Base-by-base conservation (phyloP, 2,113 vertebrate genomes). In the Gymnarchus niloticus region DNA sequence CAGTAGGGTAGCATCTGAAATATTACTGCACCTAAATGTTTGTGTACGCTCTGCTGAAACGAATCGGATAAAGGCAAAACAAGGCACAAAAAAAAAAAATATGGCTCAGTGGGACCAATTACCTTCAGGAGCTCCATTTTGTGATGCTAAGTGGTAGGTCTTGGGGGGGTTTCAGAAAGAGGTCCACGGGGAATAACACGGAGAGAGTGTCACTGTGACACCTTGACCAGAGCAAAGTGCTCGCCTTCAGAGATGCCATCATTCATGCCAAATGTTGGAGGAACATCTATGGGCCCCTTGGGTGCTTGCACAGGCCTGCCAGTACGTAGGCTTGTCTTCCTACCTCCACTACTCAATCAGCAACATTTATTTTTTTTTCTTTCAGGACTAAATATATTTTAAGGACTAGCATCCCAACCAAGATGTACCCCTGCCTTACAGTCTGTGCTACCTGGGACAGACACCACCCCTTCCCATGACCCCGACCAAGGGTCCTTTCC, bases 51-150 rank as follows among this genome's bases (percentile, higher is more conserved):
- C 80, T n/a, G n/a, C 6, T n/a, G 25, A 54, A 54, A 56, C 14
- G 33, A 69, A 7, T 48, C 48, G 6, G 14, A 4, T 12, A n/a
- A 28, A 52, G 51, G 44, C 48, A 8, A 28, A 25, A 48, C 51
- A 51, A n/a, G 12, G 48, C 77, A 81, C 44, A 49, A 48, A 81
- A 23, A 51, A 49, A 48, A 81, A 23, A 51, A n/a, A 28, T 23
- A 12, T 17, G 51, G 80, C 51, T 33, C 80, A 5, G 23, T 54
- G 80, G 80, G 80, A 54, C 80, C 80, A 82, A 82, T 82, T 82
- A 82, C 80, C 51, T 82, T 4, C 80, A 56, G 80, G 80, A 82
- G 80, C 14, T 21, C 80, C 51, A 51, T 8, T 56, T 19, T 82
- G 80, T n/a, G 51, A 28, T 14, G 49, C 33, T 78, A 48, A 78